Percentiles rank a stretch among this genome's conserved stretches.
Evolutionary conservation across 2,888 invertebrate species (phyloP).

Genomic region (Pheosia tremula): DNA sequence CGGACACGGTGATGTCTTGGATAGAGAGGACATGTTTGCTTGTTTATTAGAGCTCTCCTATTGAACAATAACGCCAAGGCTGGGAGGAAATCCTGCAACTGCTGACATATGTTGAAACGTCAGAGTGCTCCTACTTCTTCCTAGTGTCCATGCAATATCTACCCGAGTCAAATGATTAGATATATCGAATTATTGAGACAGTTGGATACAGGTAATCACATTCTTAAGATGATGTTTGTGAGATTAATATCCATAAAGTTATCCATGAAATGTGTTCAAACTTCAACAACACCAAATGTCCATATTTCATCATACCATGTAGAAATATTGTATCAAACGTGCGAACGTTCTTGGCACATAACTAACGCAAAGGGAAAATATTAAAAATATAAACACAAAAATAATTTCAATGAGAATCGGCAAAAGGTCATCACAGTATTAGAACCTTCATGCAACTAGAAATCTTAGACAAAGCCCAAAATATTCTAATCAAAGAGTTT

Average conservation of each 20-base stretch:
- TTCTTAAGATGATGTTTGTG: background rate
- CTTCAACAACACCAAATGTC: no score
- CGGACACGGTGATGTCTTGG: conserved; percentile 7
- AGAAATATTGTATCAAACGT: conserved; percentile 1
- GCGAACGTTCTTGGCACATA: conserved; percentile 29
- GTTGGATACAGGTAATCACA: no score
- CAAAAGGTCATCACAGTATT: conserved; percentile 24
- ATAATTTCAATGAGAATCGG: conserved; percentile 20
- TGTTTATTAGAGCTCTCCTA: background rate
- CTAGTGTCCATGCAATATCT: no score
- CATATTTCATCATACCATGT: background rate
- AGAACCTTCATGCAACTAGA: background rate
- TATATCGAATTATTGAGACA: no score
- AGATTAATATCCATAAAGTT: background rate
- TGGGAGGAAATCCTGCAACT: background rate
- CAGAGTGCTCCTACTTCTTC: no score
- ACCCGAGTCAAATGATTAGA: no score
- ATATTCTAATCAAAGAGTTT: conserved; percentile 15
- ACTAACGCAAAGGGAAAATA: conserved; percentile 24
- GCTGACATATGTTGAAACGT: background rate
- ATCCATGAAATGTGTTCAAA: no score
- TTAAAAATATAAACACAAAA: conserved; percentile 14
- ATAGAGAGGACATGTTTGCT: background rate
- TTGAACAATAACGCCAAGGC: background rate
- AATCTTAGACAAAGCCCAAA: background rate